These are phyloP conservation scores for Cardinalis cardinalis DNA, from an alignment of 2,113 vertebrate genomes.

Conservation along the genomic window DNA sequence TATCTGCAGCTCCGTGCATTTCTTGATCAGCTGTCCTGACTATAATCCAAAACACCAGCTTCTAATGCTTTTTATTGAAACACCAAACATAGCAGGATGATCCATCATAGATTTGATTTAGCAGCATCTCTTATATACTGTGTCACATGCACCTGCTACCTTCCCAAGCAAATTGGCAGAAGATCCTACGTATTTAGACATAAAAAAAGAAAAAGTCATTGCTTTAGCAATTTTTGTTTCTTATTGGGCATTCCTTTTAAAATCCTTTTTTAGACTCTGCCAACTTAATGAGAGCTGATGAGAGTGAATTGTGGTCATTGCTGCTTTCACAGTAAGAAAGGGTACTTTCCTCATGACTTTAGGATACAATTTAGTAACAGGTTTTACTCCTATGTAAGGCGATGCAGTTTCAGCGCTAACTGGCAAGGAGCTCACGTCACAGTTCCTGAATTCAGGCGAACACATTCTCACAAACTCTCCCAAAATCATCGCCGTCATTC, in stretches of 20 bases:
- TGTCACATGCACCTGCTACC: neutral
- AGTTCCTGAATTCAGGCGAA: neutral
- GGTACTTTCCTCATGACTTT: neutral
- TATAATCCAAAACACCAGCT: neutral
- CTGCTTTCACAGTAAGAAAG: neutral
- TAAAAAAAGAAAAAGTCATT: neutral
- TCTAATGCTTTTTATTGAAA: neutral
- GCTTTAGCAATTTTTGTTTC: neutral
- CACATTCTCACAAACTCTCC: neutral
- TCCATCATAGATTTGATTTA: neutral
- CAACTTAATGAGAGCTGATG: neutral
- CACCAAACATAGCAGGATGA: neutral
- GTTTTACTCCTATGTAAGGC: fast-evolving
- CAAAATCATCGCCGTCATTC: fast-evolving
- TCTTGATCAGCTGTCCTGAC: neutral
- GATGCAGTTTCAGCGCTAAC: neutral
- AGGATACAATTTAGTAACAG: neutral
- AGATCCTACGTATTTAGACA: neutral
- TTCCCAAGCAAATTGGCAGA: neutral
- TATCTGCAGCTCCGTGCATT: neutral
- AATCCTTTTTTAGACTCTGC: neutral
- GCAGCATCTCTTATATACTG: neutral
- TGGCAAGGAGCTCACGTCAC: fast-evolving
- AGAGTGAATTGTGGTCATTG: neutral
- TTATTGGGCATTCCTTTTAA: neutral